Evolutionary conservation across 2,113 vertebrate species (phyloP), one percentile per base, ranked within the genome.

Genomic region (Apteryx mantelli): DNA sequence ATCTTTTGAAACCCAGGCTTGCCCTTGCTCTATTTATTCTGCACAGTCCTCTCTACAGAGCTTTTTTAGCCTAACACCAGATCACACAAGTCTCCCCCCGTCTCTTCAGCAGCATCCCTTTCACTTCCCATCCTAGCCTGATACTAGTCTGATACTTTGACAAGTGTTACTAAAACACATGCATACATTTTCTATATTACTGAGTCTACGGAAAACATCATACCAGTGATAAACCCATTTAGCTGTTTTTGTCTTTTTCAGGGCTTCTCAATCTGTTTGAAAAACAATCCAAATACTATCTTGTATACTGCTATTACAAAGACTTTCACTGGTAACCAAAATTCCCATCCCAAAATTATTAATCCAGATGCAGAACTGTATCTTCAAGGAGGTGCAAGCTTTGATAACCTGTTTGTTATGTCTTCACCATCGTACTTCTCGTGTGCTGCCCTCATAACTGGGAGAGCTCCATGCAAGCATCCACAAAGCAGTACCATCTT

Each of bases 181-280:
- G 30, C 61, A 64, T 22, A 24, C n/a, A 64, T 77, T 17, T 75
- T 94, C 70, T 86, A 46, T 38, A 48, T 22, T 24, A 66, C 7
- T n/a, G 55, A 32, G 21, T 19, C 74, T 63, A 25, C 17, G 78
- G 86, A 85, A 95, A 95, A 88, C 46, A 86, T 3, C 30, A 64
- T 3, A 61, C 10, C 32, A 75, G 40, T 4, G 73, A 84, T 10
- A 92, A 95, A 13, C 25, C 30, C 9, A 28, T 61, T 60, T 56
- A 12, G 11, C 46, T 84, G 61, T 38, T 95, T 89, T 42, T 52
- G 34, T 38, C 42, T 82, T 90, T 92, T 79, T 64, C 78, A 87
- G 81, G 14, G n/a, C 19, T 84, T 82, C 65, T 86, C 55, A 93
- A 28, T 4, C 25, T 61, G 5, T 60, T 15, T 20, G 25, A 85